Evolutionary conservation across 2,888 invertebrate genomes (phyloP).

Genomic region (Colostygia pectinataria): DNA sequence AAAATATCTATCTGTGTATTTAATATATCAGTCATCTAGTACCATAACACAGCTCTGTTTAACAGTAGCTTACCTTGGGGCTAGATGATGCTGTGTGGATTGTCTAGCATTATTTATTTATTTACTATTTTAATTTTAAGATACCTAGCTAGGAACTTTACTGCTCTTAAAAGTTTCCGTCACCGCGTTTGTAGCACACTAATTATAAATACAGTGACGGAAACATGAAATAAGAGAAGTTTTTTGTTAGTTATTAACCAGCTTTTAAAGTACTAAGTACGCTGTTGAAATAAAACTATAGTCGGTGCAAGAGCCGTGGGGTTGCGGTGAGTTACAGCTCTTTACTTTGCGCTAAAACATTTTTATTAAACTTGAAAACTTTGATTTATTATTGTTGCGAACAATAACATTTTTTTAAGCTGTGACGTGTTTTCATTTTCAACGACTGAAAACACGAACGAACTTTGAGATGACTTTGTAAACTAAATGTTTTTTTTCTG

Average conservation of each 20-base stretch:
- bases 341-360: constrained; percentile 16
- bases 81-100: no score
- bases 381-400: constrained; percentile 20
- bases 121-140: no score
- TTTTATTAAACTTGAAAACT: constrained; percentile 22
- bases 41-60: no score
- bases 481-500: background rate
- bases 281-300: constrained; percentile 10
- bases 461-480: constrained; percentile 9
- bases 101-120: no score
- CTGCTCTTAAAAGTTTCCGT: no score
- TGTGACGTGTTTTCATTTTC: constrained; percentile 13
- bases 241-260: background rate
- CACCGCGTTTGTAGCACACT: no score
- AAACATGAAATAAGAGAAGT: no score
- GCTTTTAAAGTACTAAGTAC: background rate
- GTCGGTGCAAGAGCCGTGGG: background rate
- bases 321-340: constrained; percentile 5
- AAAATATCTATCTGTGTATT: no score
- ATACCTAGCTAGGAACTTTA: no score
- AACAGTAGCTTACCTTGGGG: no score
- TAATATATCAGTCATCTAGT: no score
- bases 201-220: no score
- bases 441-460: constrained; percentile 10
- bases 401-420: constrained; percentile 13